Evolutionary conservation across 2,888 invertebrate genomes (phyloP).

Genomic region (Heterodera filipjevi): DNA sequence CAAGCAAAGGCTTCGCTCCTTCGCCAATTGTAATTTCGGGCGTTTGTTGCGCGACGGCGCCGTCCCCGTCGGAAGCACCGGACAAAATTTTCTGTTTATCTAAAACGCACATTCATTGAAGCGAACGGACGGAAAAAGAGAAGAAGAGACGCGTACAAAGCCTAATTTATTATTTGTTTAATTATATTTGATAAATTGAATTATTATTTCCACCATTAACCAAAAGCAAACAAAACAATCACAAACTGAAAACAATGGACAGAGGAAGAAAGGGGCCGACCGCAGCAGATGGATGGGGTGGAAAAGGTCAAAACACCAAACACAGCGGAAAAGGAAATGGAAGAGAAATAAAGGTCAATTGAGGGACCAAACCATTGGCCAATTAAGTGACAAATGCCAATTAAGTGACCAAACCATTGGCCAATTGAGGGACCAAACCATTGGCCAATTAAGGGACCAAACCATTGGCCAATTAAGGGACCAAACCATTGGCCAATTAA

Average conservation of each 20-base stretch:
- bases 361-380: too few species aligned
- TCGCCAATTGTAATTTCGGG: slow-evolving; percentile 51
- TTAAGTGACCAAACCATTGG: too few species aligned
- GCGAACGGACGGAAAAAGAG: neutral
- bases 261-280: neutral
- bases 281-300: neutral
- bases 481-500: too few species aligned
- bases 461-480: too few species aligned
- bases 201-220: neutral
- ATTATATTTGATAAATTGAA: neutral
- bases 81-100: neutral
- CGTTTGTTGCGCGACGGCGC: slow-evolving; percentile 24
- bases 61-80: slow-evolving; percentile 15
- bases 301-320: slow-evolving; percentile 14
- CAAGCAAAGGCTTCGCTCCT: slow-evolving; percentile 60
- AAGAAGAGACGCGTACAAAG: neutral
- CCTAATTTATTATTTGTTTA: neutral
- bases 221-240: slow-evolving; percentile 12
- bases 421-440: too few species aligned
- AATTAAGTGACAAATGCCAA: too few species aligned
- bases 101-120: slow-evolving; percentile 2
- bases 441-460: too few species aligned
- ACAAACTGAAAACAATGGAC: slow-evolving; percentile 14
- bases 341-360: slow-evolving; percentile 1
- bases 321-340: neutral